phyloP scores from a whole-genome alignment of 2,888 invertebrate species.

The Calliphora vomitoria region DNA sequence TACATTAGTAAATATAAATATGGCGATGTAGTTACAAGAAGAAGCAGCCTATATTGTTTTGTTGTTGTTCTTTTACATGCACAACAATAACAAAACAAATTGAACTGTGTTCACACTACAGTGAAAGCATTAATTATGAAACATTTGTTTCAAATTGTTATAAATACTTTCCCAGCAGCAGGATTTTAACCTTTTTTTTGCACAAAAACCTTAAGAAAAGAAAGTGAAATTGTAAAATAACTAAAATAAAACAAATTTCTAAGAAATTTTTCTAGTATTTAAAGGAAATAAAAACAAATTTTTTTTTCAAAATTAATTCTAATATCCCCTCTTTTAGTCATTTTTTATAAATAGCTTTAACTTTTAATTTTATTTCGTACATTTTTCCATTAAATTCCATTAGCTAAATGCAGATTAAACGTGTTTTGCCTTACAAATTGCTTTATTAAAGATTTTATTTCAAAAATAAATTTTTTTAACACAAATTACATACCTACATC shows the following conservation, averaged over 20 bases:
- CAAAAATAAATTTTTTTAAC: neutral
- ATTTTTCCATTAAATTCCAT: neutral
- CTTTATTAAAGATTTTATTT: neutral
- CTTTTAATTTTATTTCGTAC: neutral
- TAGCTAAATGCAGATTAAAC: slow-evolving; percentile 12
- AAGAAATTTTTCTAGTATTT: neutral
- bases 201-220: neutral
- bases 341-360: neutral
- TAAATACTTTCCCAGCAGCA: neutral
- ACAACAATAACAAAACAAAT: neutral
- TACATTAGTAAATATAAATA: neutral
- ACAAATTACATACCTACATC: too few species aligned
- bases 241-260: neutral
- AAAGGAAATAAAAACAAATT: too few species aligned
- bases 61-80: neutral
- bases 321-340: too few species aligned
- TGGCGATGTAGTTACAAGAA: neutral
- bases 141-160: neutral
- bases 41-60: neutral
- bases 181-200: neutral
- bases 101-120: neutral
- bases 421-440: slow-evolving; percentile 37
- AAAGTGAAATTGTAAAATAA: neutral
- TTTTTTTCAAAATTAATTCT: too few species aligned
- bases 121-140: neutral